phyloP scores from a whole-genome alignment of 2,888 invertebrate species.

The Epinotia ramella region DNA sequence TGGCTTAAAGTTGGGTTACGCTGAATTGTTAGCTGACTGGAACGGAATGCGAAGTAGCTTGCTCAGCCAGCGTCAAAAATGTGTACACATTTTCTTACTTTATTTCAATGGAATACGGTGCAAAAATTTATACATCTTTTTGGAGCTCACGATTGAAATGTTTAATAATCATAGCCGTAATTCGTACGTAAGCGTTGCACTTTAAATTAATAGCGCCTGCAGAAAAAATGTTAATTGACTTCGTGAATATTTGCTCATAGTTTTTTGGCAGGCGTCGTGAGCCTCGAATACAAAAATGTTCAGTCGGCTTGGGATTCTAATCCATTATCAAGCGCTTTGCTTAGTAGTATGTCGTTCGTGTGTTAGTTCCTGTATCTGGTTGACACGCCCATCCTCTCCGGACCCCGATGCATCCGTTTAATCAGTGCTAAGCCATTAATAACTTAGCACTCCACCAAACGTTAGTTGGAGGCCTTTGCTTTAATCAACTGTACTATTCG shows the following conservation, averaged over 20 bases:
- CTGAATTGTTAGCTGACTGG: slow-evolving; percentile 3
- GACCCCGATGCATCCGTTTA: slow-evolving; percentile 4
- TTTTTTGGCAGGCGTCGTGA: background rate
- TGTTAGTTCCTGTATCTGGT: background rate
- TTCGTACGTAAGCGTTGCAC: background rate
- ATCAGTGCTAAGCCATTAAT: background rate
- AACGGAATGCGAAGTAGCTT: slow-evolving; percentile 1
- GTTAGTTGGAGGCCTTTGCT: background rate
- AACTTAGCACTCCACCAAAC: background rate
- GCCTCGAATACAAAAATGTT: background rate
- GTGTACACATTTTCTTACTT: background rate
- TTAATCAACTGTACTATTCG: background rate
- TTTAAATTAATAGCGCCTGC: slow-evolving; percentile 7
- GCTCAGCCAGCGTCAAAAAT: background rate
- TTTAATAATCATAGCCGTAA: slow-evolving; percentile 14
- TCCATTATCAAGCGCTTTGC: background rate
- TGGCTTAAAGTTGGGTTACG: slow-evolving; percentile 32
- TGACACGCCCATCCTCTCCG: background rate
- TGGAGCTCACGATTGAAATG: slow-evolving; percentile 10
- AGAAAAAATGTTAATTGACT: background rate
- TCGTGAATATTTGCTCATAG: background rate
- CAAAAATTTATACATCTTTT: background rate
- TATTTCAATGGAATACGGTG: slow-evolving; percentile 1
- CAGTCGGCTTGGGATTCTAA: background rate
- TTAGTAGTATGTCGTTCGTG: background rate